Evolutionary conservation across 2,888 invertebrate genomes (phyloP), one percentile per base, ranked within the genome.

Genomic region (Xanthia togata): DNA sequence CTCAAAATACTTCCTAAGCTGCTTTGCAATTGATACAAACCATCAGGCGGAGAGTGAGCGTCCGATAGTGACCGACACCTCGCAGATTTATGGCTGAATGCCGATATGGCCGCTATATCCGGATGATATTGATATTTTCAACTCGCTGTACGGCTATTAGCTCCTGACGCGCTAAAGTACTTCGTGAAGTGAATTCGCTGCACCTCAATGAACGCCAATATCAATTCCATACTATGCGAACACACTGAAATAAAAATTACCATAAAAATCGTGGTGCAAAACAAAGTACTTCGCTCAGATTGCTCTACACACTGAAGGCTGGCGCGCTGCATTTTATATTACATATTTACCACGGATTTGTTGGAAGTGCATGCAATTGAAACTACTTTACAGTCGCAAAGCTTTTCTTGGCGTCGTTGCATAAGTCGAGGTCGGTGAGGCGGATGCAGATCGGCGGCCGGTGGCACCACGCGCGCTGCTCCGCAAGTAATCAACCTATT

Each of bases 401-500:
- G 91, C 90, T 92, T 91, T 90, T 91, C 91, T 91, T 92, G 92
- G 89, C 89, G 89, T 75, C 89, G 90, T 92, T 92, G 92, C 90
- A 90, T 92, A 93, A 91, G 88, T 89, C 83, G 88, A 88, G 87
- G 84, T 85, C 83, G 84, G 85, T 83, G 87, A 88, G 84, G 89
- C 85, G 87, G 88, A 89, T 89, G 89, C 87, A 87, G 83, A 86
- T 85, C 83, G 84, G 87, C 89, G 86, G 87, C 90, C 90, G 83
- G 83, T 82, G 77, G 85, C 77, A 76, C 71, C 82, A 76, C 82
- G 73, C 84, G 90, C 90, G 88, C 89, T 92, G 93, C 92, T 93
- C 95, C 94, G 93, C 94, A 93, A 94, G 93, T 96, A 96, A 96
- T 96, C 96, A 95, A 95, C 95, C 96, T 95, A 96, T 96, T 96